phyloP scores from a whole-genome alignment of 2,113 vertebrate species.

The Balaenoptera acutorostrata region DNA sequence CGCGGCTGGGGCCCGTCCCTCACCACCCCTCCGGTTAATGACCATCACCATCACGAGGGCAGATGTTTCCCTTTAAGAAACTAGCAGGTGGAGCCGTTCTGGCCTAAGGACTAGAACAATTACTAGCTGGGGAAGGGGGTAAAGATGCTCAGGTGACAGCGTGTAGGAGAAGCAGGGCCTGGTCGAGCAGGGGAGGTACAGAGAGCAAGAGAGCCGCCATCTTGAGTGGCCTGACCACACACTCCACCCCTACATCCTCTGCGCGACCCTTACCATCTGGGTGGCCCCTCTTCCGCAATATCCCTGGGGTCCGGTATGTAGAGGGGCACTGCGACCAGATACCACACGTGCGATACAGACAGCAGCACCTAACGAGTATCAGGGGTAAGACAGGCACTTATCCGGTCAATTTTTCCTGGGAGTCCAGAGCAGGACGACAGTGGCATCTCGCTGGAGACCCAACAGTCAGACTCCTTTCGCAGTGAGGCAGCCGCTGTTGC shows the following conservation, averaged over 20 bases:
- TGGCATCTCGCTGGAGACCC: neutral
- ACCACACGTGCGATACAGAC: neutral
- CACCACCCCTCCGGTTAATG: neutral
- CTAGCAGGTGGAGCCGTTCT: neutral
- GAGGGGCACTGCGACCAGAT: neutral
- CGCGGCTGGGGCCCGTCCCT: neutral
- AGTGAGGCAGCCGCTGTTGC: neutral
- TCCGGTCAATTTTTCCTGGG: neutral
- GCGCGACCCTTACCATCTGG: neutral
- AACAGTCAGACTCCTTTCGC: neutral
- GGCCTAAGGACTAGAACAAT: neutral
- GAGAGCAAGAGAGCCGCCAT: neutral
- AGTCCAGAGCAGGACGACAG: neutral
- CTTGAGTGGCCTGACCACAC: neutral
- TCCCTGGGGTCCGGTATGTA: accelerated
- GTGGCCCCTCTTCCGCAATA: neutral
- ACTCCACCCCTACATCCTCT: neutral
- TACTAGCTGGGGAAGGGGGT: neutral
- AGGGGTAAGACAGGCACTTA: neutral
- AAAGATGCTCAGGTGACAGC: neutral
- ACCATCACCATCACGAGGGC: neutral
- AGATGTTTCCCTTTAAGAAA: neutral
- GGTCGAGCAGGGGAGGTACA: neutral
- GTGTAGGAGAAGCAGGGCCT: neutral
- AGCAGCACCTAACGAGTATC: neutral